These are phyloP conservation scores for Cyrtonyx montezumae DNA, from an alignment of 2,113 vertebrate species.

Conservation along the genomic window DNA sequence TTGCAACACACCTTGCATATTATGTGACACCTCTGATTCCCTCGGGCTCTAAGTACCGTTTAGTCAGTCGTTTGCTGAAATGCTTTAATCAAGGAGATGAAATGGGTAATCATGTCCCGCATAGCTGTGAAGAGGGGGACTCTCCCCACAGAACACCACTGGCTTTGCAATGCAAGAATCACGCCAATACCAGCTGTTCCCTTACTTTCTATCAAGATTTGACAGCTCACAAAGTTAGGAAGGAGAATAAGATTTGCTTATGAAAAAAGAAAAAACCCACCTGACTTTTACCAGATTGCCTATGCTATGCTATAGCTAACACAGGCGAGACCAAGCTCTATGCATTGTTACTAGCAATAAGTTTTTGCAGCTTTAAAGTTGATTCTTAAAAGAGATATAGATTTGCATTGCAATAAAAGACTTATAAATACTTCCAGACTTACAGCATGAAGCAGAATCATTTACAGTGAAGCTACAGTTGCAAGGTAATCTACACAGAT, in stretches of 20 bases:
- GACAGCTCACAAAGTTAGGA: constrained; percentile 3
- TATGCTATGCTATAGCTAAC: background rate
- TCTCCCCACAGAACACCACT: background rate
- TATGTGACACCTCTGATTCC: background rate
- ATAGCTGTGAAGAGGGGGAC: background rate
- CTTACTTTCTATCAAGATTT: background rate
- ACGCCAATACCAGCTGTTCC: background rate
- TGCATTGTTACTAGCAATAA: background rate
- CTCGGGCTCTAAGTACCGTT: background rate
- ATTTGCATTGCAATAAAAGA: constrained; percentile 1
- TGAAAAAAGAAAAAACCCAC: background rate
- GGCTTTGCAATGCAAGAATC: background rate
- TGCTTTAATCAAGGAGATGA: background rate
- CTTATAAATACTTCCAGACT: background rate
- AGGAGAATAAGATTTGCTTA: background rate
- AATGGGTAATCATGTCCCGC: background rate
- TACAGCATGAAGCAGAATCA: background rate
- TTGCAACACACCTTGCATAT: background rate
- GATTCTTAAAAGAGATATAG: constrained; percentile 20
- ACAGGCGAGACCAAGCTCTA: background rate
- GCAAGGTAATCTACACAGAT: background rate
- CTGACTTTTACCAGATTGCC: background rate
- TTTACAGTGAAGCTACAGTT: background rate
- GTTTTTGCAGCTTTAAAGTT: background rate
- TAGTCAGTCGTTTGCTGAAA: background rate